Evolutionary conservation across 2,113 vertebrate genomes (phyloP).

Genomic region (Corvus cornix): DNA sequence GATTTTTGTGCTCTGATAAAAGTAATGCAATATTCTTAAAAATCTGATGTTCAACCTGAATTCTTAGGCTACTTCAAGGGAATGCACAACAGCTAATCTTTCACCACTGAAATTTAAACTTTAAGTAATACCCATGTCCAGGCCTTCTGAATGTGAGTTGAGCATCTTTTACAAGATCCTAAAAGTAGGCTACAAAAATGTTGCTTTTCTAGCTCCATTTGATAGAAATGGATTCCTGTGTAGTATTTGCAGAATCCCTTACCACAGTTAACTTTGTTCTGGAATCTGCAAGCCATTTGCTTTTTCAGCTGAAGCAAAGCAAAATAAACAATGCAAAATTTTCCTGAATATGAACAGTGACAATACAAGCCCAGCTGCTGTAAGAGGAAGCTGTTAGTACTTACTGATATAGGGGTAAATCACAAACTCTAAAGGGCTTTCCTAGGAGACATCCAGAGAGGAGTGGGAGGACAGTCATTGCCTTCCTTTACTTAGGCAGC

Average conservation of each 20-base stretch:
- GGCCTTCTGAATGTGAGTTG: neutral
- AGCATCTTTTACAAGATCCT: neutral
- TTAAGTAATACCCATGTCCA: neutral
- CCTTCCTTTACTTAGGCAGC: neutral
- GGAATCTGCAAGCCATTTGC: neutral
- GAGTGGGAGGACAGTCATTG: neutral
- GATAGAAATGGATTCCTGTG: neutral
- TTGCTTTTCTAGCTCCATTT: neutral
- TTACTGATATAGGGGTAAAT: neutral
- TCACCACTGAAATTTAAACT: neutral
- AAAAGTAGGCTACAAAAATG: neutral
- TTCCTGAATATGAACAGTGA: neutral
- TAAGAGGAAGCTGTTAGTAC: neutral
- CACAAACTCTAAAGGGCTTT: neutral
- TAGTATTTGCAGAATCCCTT: neutral
- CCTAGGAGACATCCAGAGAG: neutral
- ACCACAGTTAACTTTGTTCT: neutral
- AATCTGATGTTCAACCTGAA: neutral
- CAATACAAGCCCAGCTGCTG: neutral
- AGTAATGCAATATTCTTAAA: neutral
- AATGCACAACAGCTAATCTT: neutral
- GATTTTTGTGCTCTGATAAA: neutral
- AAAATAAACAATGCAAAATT: neutral
- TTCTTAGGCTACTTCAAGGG: neutral
- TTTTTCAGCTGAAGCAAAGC: constrained; percentile 9